These are phyloP conservation scores for Pterostichus niger DNA, from an alignment of 2,888 invertebrate species.

Conservation along the genomic window DNA sequence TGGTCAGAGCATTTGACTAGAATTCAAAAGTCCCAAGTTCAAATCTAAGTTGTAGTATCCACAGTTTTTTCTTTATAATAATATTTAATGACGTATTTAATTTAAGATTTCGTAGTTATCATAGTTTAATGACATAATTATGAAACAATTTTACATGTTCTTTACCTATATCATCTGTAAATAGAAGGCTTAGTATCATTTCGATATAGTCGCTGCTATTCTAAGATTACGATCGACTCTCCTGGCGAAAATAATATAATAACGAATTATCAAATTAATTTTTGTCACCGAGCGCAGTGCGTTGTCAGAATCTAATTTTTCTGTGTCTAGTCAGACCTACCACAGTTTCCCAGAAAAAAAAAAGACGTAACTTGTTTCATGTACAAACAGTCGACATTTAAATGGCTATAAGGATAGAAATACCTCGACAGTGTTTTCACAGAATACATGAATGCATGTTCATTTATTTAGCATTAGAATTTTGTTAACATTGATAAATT, in stretches of 20 bases:
- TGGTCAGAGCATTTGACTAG: too few relatives aligned
- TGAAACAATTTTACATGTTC: too few relatives aligned
- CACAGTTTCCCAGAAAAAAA: conserved; percentile 51
- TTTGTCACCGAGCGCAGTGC: conserved; percentile 26
- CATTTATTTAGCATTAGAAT: conserved; percentile 47
- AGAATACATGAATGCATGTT: conserved; percentile 38
- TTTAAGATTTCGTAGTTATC: too few relatives aligned
- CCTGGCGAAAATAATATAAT: conserved; percentile 15
- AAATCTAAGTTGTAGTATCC: too few relatives aligned
- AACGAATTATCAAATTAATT: conserved; percentile 33
- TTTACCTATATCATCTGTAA: too few relatives aligned
- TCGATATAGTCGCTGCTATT: conserved; percentile 9
- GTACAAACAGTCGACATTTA: conserved; percentile 24
- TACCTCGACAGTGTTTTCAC: conserved; percentile 41
- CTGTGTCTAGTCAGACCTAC: conserved; percentile 30
- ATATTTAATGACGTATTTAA: too few relatives aligned
- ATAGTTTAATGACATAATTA: too few relatives aligned
- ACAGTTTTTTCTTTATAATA: too few relatives aligned
- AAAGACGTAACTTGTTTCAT: neutral
- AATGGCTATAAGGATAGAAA: conserved; percentile 34
- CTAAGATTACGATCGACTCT: neutral
- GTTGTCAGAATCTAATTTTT: conserved; percentile 39
- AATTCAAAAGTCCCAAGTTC: too few relatives aligned
- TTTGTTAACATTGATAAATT: conserved; percentile 48
- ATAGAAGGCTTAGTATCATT: neutral